phyloP scores from a whole-genome alignment of 1,140 invertebrate genomes.

The Zaprionus kolodkinae region DNA sequence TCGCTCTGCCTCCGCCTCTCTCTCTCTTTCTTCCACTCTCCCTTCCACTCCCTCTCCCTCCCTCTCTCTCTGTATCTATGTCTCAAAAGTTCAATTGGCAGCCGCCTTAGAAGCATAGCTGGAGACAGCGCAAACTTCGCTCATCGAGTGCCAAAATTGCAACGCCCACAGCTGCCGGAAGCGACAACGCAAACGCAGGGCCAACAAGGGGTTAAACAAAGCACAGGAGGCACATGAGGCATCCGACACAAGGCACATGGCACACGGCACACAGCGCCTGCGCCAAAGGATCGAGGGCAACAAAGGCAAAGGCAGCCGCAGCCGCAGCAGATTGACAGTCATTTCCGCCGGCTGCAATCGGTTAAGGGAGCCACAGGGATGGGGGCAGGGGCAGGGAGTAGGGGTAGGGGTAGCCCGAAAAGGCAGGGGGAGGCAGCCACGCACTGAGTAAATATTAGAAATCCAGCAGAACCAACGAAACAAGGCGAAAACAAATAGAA shows the following conservation, averaged over 20 bases:
- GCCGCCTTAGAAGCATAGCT: conserved; percentile 29
- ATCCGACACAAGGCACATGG: background rate
- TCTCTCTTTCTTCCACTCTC: background rate
- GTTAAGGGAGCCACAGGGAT: background rate
- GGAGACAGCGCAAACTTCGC: conserved; percentile 4
- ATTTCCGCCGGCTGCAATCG: conserved; percentile 52
- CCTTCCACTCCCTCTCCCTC: too few relatives aligned
- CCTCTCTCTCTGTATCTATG: conserved; percentile 1
- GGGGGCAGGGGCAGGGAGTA: background rate
- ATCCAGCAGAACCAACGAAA: conserved; percentile 42
- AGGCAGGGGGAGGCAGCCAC: background rate
- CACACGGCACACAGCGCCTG: conserved; percentile 49
- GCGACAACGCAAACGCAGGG: conserved; percentile 12
- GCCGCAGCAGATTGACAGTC: conserved; percentile 61
- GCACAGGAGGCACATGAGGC: conserved; percentile 6
- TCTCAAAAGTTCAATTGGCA: conserved; percentile 53
- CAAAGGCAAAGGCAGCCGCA: conserved; percentile 43
- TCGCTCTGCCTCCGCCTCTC: too few relatives aligned
- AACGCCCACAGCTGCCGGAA: conserved; percentile 83
- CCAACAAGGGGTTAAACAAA: conserved; percentile 32
- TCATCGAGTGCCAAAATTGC: conserved; percentile 56
- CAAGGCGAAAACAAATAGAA: conserved; percentile 66
- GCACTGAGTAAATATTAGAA: conserved; percentile 59
- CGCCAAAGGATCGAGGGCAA: conserved; percentile 45
- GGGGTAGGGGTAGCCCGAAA: background rate